Evolutionary conservation across 2,797 vertebrate genomes (phyloP), one percentile per base, ranked within the genome.

Genomic region (Hydrocynus forskahlii): DNA sequence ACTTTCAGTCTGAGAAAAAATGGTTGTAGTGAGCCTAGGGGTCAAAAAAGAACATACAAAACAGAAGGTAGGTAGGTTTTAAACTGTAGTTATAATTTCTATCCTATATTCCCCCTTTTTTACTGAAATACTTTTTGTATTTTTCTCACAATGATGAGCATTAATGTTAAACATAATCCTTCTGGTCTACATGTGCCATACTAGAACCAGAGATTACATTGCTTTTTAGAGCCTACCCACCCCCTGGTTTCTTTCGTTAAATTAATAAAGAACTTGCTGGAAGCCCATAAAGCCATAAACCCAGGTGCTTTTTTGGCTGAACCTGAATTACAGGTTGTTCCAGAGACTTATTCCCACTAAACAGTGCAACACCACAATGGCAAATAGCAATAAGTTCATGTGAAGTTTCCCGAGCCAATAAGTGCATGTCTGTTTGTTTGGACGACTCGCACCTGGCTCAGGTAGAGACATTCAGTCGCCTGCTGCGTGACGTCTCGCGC

Each of bases 391-490:
- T 10, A 57, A 14, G 29, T 55, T 57, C 14, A 57, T 40, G 43
- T 10, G 7, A 40, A 14, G 40, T 45, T 43, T 21, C 64, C 35
- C 0, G 2, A n/a, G 52, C 29, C 54, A 40, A 0, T 73, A 73
- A 40, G 9, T 38, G 16, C 25, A 52, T 25, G 25, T 21, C 5
- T 73, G 25, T 73, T 48, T 81, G 67, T 64, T 43, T 67, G 50
- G 50, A 23, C 38, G 21, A 35, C 50, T 16, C 1, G 50, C 52
- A 40, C 70, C 70, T 57, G 66, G 38, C 21, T 54, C 19, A 69
- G 48, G 62, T 67, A 50, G 38, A 67, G 50, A 50, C 50, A 38
- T 16, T 79, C 82, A 25, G 79, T 68, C 76, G 80, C 86, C 87
- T 85, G 86, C 79, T 68, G 75, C 35, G 72, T 29, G 35, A 19